phyloP scores from a whole-genome alignment of 2,888 invertebrate genomes.

The Cheilosia soror region DNA sequence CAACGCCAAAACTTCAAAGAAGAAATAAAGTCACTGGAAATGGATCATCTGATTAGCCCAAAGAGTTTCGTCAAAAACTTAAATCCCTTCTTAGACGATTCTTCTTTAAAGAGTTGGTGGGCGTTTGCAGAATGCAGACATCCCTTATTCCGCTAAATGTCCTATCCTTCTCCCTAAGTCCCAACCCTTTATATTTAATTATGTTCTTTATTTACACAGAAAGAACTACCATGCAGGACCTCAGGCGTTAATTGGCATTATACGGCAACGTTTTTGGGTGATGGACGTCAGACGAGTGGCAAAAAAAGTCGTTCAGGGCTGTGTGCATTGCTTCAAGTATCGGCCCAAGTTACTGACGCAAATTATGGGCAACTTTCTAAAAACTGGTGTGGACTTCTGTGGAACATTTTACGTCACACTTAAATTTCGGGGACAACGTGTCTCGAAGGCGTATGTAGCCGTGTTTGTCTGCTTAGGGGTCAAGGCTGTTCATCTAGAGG shows the following conservation, averaged over 20 bases:
- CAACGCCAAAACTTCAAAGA: too few relatives aligned
- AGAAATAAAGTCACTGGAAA: too few relatives aligned
- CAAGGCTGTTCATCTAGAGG: neutral
- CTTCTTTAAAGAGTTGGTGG: too few relatives aligned
- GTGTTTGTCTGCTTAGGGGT: neutral
- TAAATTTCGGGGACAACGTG: neutral
- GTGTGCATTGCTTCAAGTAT: conserved; percentile 17
- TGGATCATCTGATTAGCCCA: too few relatives aligned
- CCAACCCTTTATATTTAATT: neutral
- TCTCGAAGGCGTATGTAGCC: neutral
- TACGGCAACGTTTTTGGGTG: conserved; percentile 28
- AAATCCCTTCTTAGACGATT: neutral
- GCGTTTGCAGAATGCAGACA: too few relatives aligned
- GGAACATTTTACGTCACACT: conserved; percentile 5
- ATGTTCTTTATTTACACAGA: conserved; percentile 12
- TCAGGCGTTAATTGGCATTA: conserved; percentile 17
- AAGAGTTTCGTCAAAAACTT: too few relatives aligned
- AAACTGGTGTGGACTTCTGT: conserved; percentile 38
- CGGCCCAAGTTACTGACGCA: conserved; percentile 14
- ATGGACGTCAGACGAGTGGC: neutral
- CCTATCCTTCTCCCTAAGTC: neutral
- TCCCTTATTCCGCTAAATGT: neutral
- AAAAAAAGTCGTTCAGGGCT: neutral
- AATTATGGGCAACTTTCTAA: conserved; percentile 31
- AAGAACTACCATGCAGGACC: conserved; percentile 34